A percentile compares a stretch with the other conserved stretches of the same genome.
phyloP scores from a whole-genome alignment of 1,140 invertebrate species.

The Thereuonema tuberculata region DNA sequence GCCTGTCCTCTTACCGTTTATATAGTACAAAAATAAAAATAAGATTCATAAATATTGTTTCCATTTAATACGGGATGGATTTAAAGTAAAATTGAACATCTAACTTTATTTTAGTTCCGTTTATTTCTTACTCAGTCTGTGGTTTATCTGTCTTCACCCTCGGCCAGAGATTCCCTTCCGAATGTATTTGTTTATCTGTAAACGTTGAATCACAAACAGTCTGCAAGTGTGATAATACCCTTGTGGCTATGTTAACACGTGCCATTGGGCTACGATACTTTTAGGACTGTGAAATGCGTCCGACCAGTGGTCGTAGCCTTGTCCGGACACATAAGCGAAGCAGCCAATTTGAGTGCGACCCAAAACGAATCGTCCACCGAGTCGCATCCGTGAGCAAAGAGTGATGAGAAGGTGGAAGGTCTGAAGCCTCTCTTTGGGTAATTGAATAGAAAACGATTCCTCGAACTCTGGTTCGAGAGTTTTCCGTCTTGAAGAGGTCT shows the following conservation, averaged over 20 bases:
- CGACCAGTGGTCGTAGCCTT: conserved; percentile 2
- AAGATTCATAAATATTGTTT: too few species aligned
- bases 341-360: conserved; percentile 7
- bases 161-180: too few species aligned
- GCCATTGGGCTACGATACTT: conserved; percentile 9
- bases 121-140: too few species aligned
- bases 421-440: background rate
- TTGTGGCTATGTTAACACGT: background rate
- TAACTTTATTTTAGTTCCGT: too few species aligned
- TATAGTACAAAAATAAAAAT: too few species aligned
- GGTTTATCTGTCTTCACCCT: too few species aligned
- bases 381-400: background rate
- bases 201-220: too few species aligned
- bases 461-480: conserved; percentile 8
- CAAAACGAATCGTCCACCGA: background rate
- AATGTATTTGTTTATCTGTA: too few species aligned
- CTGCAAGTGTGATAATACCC: too few species aligned
- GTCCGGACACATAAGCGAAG: conserved; percentile 4
- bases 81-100: too few species aligned
- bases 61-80: too few species aligned
- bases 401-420: background rate
- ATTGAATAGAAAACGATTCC: conserved; percentile 1
- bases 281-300: conserved; percentile 10
- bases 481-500: conserved; percentile 5
- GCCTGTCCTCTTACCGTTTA: too few species aligned